Evolutionary conservation across 2,113 vertebrate genomes (phyloP).

Genomic region (Amazona guildingii): DNA sequence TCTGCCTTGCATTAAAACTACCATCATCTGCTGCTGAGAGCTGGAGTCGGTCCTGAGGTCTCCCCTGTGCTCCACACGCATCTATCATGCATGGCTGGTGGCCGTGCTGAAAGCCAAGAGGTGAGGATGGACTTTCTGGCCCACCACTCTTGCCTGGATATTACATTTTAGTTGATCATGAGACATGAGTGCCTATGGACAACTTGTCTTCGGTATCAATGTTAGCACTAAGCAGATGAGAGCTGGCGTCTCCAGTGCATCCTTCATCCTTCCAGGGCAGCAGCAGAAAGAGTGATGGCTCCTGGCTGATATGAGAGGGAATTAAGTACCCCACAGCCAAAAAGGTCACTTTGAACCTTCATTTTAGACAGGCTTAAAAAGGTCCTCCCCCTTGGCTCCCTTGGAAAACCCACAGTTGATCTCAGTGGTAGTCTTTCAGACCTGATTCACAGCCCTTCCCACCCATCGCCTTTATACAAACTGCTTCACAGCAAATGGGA

Average conservation of each 20-base stretch:
- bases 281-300: not conserved
- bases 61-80: not conserved
- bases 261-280: not conserved
- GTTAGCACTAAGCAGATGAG: not conserved
- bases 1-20: not conserved
- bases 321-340: not conserved
- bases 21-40: fast-evolving
- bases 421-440: fast-evolving
- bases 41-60: not conserved
- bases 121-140: not conserved
- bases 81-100: fast-evolving
- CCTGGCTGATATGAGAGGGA: not conserved
- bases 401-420: not conserved
- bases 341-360: not conserved
- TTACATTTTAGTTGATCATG: not conserved
- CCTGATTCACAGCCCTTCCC: not conserved
- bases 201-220: too few species aligned
- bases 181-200: not conserved
- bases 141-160: not conserved
- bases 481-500: fast-evolving
- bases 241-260: fast-evolving
- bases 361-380: not conserved
- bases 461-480: fast-evolving
- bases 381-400: not conserved
- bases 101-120: not conserved